These are phyloP conservation scores for Hippasteria phrygiana DNA, from an alignment of 53 echinoderm and acorn worm species.

Conservation along the genomic window DNA sequence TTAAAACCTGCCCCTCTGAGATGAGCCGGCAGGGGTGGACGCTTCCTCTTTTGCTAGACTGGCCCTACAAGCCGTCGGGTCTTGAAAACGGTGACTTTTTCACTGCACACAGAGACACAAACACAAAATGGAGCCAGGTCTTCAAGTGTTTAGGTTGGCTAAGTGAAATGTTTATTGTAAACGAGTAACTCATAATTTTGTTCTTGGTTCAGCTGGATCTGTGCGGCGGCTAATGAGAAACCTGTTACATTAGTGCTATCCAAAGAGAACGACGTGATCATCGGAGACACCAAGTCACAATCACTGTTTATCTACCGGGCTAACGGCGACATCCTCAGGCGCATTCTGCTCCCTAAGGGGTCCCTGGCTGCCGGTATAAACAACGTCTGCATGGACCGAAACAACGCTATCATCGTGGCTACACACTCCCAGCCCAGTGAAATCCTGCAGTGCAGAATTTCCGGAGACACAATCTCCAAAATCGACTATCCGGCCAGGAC, in stretches of 20 bases:
- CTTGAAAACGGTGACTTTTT: no score
- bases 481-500: not conserved
- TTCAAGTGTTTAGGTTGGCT: no score
- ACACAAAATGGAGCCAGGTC: no score
- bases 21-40: no score
- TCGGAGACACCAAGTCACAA: slow-evolving; percentile 1
- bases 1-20: no score
- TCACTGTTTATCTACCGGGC: slow-evolving; percentile 17
- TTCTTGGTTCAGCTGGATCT: slow-evolving; percentile 22
- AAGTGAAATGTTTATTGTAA: no score
- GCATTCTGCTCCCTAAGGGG: not conserved
- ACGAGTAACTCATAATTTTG: not conserved
- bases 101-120: no score
- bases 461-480: not conserved
- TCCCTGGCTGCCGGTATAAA: slow-evolving; percentile 11
- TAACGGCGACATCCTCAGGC: not conserved
- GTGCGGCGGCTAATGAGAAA: not conserved
- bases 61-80: no score
- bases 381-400: slow-evolving; percentile 23
- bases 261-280: not conserved
- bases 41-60: no score
- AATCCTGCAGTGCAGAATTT: slow-evolving; percentile 3
- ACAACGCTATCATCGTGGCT: slow-evolving; percentile 15
- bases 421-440: not conserved
- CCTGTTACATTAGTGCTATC: not conserved